phyloP scores from a whole-genome alignment of 2,888 invertebrate species.

The Meteorus cinctellus region DNA sequence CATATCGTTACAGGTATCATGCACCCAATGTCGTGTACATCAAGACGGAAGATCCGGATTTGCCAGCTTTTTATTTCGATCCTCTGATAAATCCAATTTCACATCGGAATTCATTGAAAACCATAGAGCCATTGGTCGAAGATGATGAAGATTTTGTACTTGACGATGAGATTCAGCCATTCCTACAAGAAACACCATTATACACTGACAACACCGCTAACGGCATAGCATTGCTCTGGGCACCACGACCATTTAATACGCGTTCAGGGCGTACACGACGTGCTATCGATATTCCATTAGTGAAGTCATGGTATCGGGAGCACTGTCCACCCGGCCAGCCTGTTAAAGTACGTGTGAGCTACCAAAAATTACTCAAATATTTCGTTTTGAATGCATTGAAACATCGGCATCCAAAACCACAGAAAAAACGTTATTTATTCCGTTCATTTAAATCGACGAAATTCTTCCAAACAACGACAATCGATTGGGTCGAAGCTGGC shows the following conservation, averaged over 20 bases:
- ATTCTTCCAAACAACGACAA: constrained; percentile 99
- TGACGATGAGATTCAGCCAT: constrained; percentile 92
- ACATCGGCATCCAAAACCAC: constrained; percentile 97
- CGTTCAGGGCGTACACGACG: constrained; percentile 93
- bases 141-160: constrained; percentile 96
- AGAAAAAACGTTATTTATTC: constrained; percentile 98
- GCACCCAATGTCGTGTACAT: constrained; percentile 99
- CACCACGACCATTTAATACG: constrained; percentile 97
- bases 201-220: constrained; percentile 99
- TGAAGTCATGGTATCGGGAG: constrained; percentile 97
- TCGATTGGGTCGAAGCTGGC: constrained; percentile 99
- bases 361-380: constrained; percentile 98
- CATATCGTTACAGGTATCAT: constrained; percentile 87
- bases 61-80: constrained; percentile 99
- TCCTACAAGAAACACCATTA: constrained; percentile 94
- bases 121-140: constrained; percentile 89
- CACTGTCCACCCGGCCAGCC: constrained; percentile 97
- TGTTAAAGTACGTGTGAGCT: constrained; percentile 99
- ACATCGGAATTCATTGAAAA: constrained; percentile 91
- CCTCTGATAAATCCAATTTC: constrained; percentile 99
- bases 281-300: constrained; percentile 97
- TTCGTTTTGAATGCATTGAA: constrained; percentile 98
- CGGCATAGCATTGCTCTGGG: constrained; percentile 97
- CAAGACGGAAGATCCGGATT: constrained; percentile 99
- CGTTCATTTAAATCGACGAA: constrained; percentile 99